Evolutionary conservation across 2,888 invertebrate genomes (phyloP).

Genomic region (Panzeria rudis): DNA sequence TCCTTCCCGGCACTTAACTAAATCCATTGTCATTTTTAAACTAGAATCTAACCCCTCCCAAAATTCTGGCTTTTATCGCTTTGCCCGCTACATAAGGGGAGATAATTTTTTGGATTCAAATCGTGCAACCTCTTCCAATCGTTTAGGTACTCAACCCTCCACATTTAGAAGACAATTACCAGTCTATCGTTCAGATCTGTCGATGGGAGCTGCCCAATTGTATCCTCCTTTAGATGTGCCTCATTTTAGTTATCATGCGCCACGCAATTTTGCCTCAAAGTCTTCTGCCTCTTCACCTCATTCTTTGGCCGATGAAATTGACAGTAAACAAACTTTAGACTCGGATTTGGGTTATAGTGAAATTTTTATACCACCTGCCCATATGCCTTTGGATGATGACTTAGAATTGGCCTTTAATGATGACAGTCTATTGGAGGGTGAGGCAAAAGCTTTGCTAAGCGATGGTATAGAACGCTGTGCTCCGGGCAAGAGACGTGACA

Average conservation of each 20-base stretch:
- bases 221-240: conserved; percentile 81
- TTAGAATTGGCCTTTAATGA: conserved; percentile 78
- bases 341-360: conserved; percentile 68
- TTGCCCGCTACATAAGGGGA: conserved; percentile 78
- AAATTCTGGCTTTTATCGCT: conserved; percentile 77
- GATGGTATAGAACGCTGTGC: conserved; percentile 89
- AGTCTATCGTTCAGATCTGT: conserved; percentile 77
- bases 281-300: conserved; percentile 1
- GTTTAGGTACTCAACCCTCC: conserved; percentile 28
- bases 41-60: conserved; percentile 46
- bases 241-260: conserved; percentile 72
- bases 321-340: conserved; percentile 67
- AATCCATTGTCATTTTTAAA: conserved; percentile 12
- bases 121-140: conserved; percentile 73
- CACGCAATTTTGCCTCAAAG: conserved; percentile 61
- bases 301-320: conserved; percentile 48
- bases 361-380: conserved; percentile 71
- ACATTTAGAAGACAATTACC: conserved; percentile 70
- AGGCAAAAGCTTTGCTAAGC: conserved; percentile 86
- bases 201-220: conserved; percentile 73
- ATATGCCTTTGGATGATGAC: conserved; percentile 78
- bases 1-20: conserved; percentile 3
- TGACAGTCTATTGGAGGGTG: conserved; percentile 66
- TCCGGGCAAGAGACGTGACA: conserved; percentile 88
- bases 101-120: conserved; percentile 78